Conservation (phyloP, 2,797 vertebrate genomes). For the Eulemur coronatus region DNA sequence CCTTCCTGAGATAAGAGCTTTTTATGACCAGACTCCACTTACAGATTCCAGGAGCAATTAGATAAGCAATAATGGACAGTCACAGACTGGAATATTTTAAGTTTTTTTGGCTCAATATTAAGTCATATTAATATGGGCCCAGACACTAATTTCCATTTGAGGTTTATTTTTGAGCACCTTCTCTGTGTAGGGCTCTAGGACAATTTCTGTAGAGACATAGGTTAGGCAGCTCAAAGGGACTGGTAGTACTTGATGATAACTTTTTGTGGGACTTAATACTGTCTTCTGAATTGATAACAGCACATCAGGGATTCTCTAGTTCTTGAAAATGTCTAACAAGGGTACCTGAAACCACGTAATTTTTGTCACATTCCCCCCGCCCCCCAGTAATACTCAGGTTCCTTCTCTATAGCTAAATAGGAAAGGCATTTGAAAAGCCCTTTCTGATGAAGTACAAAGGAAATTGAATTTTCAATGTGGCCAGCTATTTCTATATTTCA, state of each 20-base stretch:
- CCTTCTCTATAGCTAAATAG: not conserved
- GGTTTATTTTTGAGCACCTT: not conserved
- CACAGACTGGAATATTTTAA: not conserved
- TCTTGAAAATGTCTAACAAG: slow-evolving; percentile 2
- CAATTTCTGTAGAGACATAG: not conserved
- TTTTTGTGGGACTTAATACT: not conserved
- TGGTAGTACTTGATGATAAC: not conserved
- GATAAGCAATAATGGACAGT: not conserved
- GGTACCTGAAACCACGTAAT: not conserved
- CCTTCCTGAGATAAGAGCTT: slow-evolving; percentile 8
- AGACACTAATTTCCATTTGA: not conserved
- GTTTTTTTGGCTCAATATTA: not conserved
- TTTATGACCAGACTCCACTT: not conserved
- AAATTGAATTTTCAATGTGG: not conserved
- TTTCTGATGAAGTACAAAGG: not conserved
- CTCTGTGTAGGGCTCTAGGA: not conserved
- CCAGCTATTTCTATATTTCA: not conserved
- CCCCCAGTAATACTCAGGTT: not conserved
- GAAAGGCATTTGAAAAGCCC: not conserved
- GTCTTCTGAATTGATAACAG: not conserved
- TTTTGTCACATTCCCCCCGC: not conserved
- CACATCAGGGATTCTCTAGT: not conserved
- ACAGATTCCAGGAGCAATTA: slow-evolving; percentile 13
- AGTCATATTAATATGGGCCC: not conserved
- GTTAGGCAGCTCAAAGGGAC: not conserved